A percentile compares a stretch with the other conserved stretches of the same genome.
Evolutionary conservation across 2,888 invertebrate species (phyloP).

Genomic region (Apamea crenata): DNA sequence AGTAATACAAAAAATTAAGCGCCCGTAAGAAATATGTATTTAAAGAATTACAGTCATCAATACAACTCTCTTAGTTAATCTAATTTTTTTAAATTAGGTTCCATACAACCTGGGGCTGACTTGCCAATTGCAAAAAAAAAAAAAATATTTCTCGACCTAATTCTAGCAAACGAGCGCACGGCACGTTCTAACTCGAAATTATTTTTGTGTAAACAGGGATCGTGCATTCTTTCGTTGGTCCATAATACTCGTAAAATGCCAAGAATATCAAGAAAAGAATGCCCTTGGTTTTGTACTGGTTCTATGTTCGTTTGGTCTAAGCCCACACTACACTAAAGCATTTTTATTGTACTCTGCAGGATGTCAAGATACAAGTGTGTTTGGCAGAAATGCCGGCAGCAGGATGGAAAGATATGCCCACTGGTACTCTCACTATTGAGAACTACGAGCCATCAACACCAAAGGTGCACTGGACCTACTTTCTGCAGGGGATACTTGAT

Average conservation of each 20-base stretch:
- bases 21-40: background rate
- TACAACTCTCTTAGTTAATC: background rate
- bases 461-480: constrained; percentile 84
- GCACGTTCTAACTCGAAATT: background rate
- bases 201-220: background rate
- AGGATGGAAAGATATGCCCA: constrained; percentile 74
- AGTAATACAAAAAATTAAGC: background rate
- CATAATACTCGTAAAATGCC: background rate
- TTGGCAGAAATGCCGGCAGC: constrained; percentile 71
- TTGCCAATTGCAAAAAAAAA: background rate
- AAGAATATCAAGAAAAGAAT: background rate
- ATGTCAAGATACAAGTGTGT: constrained; percentile 78
- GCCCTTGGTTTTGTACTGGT: background rate
- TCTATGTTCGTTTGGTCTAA: background rate
- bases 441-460: constrained; percentile 79
- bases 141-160: background rate
- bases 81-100: no score
- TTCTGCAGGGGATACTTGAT: constrained; percentile 80
- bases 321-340: background rate
- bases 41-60: background rate
- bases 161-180: background rate
- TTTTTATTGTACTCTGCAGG: constrained; percentile 71
- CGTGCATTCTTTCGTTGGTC: background rate
- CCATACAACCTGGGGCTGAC: background rate
- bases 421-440: constrained; percentile 83